Evolutionary conservation across 2,888 invertebrate species (phyloP).

Genomic region (Drosophila tripunctata): DNA sequence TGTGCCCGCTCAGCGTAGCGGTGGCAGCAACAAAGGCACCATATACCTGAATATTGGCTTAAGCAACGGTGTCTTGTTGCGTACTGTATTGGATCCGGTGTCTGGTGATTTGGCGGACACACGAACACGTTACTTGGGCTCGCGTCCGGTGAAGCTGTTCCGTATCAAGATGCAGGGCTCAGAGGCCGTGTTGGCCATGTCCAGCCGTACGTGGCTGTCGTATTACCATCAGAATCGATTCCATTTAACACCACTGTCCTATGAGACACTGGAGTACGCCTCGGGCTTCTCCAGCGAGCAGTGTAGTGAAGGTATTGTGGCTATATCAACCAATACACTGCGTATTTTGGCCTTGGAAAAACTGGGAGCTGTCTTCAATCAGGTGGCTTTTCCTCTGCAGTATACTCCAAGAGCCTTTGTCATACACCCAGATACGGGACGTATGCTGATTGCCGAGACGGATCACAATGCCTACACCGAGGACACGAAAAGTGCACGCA

Average conservation of each 20-base stretch:
- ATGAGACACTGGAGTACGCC: slow-evolving; percentile 98
- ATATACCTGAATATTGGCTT: slow-evolving; percentile 98
- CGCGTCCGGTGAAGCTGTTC: slow-evolving; percentile 97
- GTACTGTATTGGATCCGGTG: slow-evolving; percentile 97
- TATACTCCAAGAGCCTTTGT: slow-evolving; percentile 98
- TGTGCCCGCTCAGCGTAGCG: slow-evolving; percentile 83
- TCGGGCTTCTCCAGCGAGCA: slow-evolving; percentile 98
- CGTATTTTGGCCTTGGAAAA: slow-evolving; percentile 99
- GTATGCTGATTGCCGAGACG: slow-evolving; percentile 96
- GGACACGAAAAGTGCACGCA: slow-evolving; percentile 95
- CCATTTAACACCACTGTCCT: slow-evolving; percentile 97
- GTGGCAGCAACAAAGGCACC: slow-evolving; percentile 86
- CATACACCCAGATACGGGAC: slow-evolving; percentile 95
- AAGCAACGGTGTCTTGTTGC: slow-evolving; percentile 96
- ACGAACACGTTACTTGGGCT: slow-evolving; percentile 97
- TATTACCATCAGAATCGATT: slow-evolving; percentile 99
- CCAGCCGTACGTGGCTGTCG: slow-evolving; percentile 98
- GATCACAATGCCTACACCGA: slow-evolving; percentile 99
- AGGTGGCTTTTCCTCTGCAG: slow-evolving; percentile 95
- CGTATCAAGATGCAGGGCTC: slow-evolving; percentile 97
- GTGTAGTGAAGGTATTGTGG: slow-evolving; percentile 99
- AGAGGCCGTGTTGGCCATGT: slow-evolving; percentile 98
- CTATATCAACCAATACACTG: slow-evolving; percentile 98
- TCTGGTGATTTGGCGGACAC: slow-evolving; percentile 99
- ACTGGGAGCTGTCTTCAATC: slow-evolving; percentile 99